Base-by-base conservation (phyloP, 2,888 invertebrate genomes). In the Yponomeuta malinellus region DNA sequence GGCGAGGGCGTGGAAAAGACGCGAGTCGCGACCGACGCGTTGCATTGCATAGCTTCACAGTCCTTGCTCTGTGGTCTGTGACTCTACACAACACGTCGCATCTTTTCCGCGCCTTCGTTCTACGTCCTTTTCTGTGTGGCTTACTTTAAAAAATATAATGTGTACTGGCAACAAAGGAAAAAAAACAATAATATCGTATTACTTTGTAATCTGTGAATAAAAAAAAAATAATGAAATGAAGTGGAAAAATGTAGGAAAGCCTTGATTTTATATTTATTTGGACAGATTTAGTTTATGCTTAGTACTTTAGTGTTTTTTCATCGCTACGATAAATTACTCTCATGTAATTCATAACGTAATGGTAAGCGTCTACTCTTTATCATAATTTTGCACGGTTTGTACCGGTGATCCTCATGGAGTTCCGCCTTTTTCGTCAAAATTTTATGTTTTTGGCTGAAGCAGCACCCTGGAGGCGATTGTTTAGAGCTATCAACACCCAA, bases 291-390 rank as follows among this genome's bases (percentile, higher is more conserved):
- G 52, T 59, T 59, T 59, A 15, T 59, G 6, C 52, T 59, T 59
- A 15, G 4, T 59, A 59, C 15, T 59, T 15, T 59, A 59, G 52
- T 59, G 15, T 59, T 59, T 15, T 15, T 15, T 15, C 12, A 59
- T 59, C 15, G 52, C 2, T 15, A 59, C 12, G 52, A 15, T 15
- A 12, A 15, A 15, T 12, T 12, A 59, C 52, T 59, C 15, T 15
- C 3, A 59, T 59, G 52, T 59, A 59, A 59, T 59, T 59, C 5
- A 59, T 75, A 83, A 81, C 84, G 84, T 86, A 80, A 86, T 87
- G 85, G 86, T 87, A 83, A 79, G 86, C 82, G 76, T 73, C 76
- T 73, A 77, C 73, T 72, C 4, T 66, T 76, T 76, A 75, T 63
- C 43, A 48, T 31, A 12, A 9, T 65, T 29, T 33, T 65, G 65